Conservation (phyloP, 2,797 vertebrate genomes). For the Margarornis squamiger region DNA sequence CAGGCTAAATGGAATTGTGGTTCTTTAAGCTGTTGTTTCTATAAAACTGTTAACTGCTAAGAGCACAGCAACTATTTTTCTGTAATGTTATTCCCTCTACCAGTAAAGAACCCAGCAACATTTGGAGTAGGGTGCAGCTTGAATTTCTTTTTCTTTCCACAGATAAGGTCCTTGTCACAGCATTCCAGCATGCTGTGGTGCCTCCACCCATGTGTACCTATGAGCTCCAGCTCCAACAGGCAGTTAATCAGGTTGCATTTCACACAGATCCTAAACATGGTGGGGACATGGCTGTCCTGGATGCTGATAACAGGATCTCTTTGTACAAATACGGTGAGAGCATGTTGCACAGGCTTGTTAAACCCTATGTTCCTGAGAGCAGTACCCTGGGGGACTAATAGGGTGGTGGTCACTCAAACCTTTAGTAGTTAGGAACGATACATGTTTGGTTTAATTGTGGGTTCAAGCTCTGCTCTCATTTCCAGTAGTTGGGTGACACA, state of each 20-base stretch:
- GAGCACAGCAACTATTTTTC: neutral
- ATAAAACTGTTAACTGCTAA: neutral
- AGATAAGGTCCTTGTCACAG: slow-evolving; percentile 90
- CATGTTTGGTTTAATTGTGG: neutral
- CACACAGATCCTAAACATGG: slow-evolving; percentile 73
- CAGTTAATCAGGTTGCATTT: slow-evolving; percentile 88
- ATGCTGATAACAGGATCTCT: slow-evolving; percentile 80
- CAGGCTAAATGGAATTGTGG: neutral
- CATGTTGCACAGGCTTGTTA: neutral
- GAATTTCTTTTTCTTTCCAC: neutral
- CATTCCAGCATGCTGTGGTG: slow-evolving; percentile 86
- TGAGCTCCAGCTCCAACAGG: slow-evolving; percentile 81
- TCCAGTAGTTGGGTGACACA: neutral
- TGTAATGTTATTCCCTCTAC: neutral
- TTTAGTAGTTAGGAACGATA: neutral
- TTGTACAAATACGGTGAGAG: slow-evolving; percentile 82
- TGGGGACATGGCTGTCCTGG: slow-evolving; percentile 85
- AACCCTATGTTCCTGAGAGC: neutral
- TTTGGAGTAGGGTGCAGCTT: neutral
- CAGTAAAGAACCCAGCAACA: neutral
- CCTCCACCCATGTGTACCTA: slow-evolving; percentile 93
- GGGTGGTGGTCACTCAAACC: neutral
- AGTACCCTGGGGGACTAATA: neutral
- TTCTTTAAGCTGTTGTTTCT: neutral
- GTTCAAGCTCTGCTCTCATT: neutral